These are phyloP conservation scores for Stenodema calcarata DNA, from an alignment of 2,888 invertebrate species.

Conservation along the genomic window DNA sequence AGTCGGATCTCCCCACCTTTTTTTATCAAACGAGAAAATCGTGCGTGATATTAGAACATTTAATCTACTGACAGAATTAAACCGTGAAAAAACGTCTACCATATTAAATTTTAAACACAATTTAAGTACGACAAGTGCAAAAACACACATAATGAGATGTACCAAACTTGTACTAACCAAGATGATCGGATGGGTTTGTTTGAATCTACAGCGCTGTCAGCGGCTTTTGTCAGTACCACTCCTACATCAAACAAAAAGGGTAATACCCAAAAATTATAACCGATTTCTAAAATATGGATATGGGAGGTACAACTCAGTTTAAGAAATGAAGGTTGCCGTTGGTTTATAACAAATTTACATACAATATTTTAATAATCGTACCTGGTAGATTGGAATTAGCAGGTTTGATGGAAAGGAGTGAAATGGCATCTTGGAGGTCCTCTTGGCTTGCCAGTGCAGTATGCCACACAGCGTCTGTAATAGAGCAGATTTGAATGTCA, in stretches of 20 bases:
- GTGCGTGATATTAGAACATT: too few relatives aligned
- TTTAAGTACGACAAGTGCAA: too few relatives aligned
- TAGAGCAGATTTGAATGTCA: too few relatives aligned
- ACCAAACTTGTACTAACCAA: not conserved
- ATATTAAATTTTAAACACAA: too few relatives aligned
- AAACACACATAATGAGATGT: not conserved
- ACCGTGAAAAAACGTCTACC: too few relatives aligned
- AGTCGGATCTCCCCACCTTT: conserved; percentile 59
- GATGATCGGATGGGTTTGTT: conserved; percentile 34
- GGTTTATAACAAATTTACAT: too few relatives aligned
- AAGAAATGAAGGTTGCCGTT: too few relatives aligned
- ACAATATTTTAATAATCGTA: too few relatives aligned
- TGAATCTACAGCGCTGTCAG: conserved; percentile 47
- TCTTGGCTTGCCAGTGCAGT: conserved; percentile 69
- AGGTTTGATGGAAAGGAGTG: conserved; percentile 67
- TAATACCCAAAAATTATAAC: too few relatives aligned
- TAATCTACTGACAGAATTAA: too few relatives aligned
- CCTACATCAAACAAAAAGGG: conserved; percentile 14
- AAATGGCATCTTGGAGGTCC: conserved; percentile 72
- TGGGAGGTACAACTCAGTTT: not conserved
- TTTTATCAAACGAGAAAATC: conserved; percentile 5
- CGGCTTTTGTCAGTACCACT: conserved; percentile 53
- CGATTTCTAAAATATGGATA: not conserved
- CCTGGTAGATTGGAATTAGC: conserved; percentile 58
- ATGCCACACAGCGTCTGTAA: conserved; percentile 62